phyloP scores from a whole-genome alignment of 37 sponge, comb jelly and placozoan species.

The Bolinopsis microptera region DNA sequence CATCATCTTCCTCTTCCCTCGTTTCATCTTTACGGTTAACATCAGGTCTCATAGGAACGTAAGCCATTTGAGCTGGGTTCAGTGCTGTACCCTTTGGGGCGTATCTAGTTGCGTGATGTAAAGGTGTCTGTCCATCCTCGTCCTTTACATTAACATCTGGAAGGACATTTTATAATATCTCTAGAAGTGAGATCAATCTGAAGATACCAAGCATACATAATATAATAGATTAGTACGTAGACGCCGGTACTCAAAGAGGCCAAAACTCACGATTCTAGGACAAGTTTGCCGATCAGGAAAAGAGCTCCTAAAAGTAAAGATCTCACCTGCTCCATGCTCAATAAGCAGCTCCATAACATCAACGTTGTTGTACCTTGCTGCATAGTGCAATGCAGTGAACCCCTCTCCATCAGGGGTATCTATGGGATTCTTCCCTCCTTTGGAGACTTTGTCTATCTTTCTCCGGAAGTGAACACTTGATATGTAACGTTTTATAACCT shows the following conservation, averaged over 20 bases:
- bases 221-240: no score
- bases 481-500: conserved; percentile 15
- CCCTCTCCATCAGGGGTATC: conserved; percentile 38
- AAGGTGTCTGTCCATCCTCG: conserved; percentile 36
- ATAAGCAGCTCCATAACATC: conserved; percentile 50
- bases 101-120: conserved; percentile 57
- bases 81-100: conserved; percentile 61
- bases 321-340: conserved; percentile 14
- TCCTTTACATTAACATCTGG: conserved; percentile 39
- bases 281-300: no score
- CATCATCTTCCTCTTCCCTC: neutral
- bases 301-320: no score
- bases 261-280: no score
- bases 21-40: neutral
- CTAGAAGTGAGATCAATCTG: no score
- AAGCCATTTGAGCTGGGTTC: conserved; percentile 13
- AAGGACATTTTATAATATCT: neutral
- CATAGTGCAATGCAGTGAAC: conserved; percentile 47
- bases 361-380: conserved; percentile 56
- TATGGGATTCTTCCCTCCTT: conserved; percentile 52
- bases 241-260: no score
- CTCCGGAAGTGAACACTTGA: neutral
- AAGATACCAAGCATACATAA: no score
- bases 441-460: conserved; percentile 13
- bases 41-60: neutral